These are phyloP conservation scores for Holacanthella duospinosa DNA, from an alignment of 2,888 invertebrate species.

Conservation along the genomic window DNA sequence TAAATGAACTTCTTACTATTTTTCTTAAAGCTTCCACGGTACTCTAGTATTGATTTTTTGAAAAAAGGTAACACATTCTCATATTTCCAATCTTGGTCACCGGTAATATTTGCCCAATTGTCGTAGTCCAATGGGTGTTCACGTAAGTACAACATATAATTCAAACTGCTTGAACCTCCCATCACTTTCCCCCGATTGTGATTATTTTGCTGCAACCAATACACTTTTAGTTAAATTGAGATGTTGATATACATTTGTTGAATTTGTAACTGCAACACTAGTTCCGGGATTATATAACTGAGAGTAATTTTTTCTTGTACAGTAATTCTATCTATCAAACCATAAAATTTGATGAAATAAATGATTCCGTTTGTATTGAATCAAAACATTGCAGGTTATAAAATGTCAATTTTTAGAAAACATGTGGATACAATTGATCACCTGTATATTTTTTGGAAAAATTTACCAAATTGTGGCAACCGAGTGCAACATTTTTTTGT, in stretches of 20 bases:
- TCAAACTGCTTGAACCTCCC: background rate
- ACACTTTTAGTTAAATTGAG: background rate
- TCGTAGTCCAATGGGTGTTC: background rate
- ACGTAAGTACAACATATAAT: background rate
- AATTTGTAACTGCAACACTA: background rate
- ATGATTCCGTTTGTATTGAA: background rate
- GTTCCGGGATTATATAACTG: too few relatives aligned
- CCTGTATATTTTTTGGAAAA: too few relatives aligned
- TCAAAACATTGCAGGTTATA: too few relatives aligned
- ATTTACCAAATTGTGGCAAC: background rate
- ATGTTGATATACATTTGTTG: too few relatives aligned
- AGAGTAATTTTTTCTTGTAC: too few relatives aligned
- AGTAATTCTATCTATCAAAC: background rate
- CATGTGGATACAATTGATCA: too few relatives aligned
- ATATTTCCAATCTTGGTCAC: background rate
- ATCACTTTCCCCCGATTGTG: conserved; percentile 1
- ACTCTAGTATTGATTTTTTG: background rate
- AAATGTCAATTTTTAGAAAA: too few relatives aligned
- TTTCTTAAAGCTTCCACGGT: background rate
- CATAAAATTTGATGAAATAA: background rate
- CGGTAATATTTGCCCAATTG: background rate
- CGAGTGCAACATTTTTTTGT: background rate
- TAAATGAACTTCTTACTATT: background rate
- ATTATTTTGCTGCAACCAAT: background rate
- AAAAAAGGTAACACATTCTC: background rate